Base-by-base conservation (phyloP, 2,797 vertebrate species). In the Sarcoramphus papa region DNA sequence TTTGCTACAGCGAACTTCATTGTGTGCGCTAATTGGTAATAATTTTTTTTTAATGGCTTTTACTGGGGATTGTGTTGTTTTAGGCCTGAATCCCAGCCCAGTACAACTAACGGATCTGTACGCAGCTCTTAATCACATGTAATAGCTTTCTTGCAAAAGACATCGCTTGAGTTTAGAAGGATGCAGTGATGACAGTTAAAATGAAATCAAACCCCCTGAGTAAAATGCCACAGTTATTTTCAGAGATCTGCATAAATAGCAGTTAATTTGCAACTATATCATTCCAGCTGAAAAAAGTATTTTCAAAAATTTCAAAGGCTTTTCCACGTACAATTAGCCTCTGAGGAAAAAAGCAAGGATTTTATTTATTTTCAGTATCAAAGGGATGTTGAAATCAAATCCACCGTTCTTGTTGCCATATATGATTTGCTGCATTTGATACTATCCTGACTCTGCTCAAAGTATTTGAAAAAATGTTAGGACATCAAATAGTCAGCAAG, bases 181-280 rank as follows among this genome's bases (percentile, higher is more conserved):
- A 89, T 72, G 78, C 53, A 94, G 95, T 28, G 89, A 94, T 94
- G 92, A 96, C 92, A 93, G 95, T 64, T 96, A 77, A 85, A 92
- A 70, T 7, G 6, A 83, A 93, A 77, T 53, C 87, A 96, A 87
- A 14, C 7, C 65, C 28, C 62, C 24, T 20, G 23, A 95, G 76
- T 84, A 92, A 88, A 95, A 84, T 68, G 56, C 79, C 72, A 94
- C 6, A 47, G 85, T 59, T 92, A 95, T 90, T 95, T 92, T 95
- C 93, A 95, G 87, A 84, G 24, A 86, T 45, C 62, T 90, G 73
- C 54, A 96, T 63, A 95, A 95, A 88, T 14, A 92, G 75, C 33
- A 84, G 62, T 69, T 93, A 84, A 95, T 88, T 79, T 90, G 60
- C 51, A 93, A 80, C 31, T 62, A 6, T 7, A 67, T 33, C 27